These are phyloP conservation scores for Oxyscelio sp. DNA, from an alignment of 2,888 invertebrate genomes.

Conservation along the genomic window DNA sequence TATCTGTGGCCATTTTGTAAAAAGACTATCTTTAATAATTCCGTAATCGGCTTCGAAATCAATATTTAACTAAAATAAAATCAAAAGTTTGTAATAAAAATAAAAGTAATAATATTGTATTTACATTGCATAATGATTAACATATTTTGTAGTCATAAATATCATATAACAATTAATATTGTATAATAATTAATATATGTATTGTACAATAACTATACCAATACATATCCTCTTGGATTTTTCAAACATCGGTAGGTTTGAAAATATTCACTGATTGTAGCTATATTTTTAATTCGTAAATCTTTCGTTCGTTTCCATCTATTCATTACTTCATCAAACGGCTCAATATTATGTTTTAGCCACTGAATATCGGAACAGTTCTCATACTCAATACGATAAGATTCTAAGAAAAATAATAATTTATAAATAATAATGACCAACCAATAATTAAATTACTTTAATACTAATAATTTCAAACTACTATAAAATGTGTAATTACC, in stretches of 20 bases:
- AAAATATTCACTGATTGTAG: slow-evolving; percentile 5
- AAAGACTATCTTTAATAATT: not conserved
- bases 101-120: not conserved
- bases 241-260: slow-evolving; percentile 1
- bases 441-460: too few species aligned
- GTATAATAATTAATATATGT: not conserved
- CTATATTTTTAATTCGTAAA: not conserved
- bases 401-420: too few species aligned
- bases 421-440: too few species aligned
- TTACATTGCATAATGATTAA: too few species aligned
- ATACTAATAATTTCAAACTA: too few species aligned
- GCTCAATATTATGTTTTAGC: too few species aligned
- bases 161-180: too few species aligned
- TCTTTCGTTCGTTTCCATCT: slow-evolving; percentile 3
- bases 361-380: too few species aligned
- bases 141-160: too few species aligned
- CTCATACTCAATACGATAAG: too few species aligned
- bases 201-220: slow-evolving; percentile 11
- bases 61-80: not conserved
- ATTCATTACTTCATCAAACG: not conserved
- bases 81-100: not conserved
- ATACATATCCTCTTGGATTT: slow-evolving; percentile 16
- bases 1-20: not conserved
- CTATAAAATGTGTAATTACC: too few species aligned
- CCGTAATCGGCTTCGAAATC: not conserved